Base-by-base conservation (phyloP, 2,888 invertebrate species). In the Cataglyphis livida region DNA sequence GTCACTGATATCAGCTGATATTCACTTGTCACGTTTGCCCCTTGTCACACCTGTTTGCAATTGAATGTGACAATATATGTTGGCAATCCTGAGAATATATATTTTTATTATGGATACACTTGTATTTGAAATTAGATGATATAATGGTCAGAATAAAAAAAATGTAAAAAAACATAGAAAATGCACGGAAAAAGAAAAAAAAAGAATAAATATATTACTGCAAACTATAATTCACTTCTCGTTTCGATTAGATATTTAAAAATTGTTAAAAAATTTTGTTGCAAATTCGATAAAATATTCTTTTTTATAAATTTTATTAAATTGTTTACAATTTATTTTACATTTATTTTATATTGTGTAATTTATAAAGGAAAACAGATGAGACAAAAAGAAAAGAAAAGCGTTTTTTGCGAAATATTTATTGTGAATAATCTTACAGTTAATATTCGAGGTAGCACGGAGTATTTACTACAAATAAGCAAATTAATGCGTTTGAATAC, bases 391-490 rank as follows among this genome's bases (percentile, higher is more conserved):
- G 1, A 21, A 48, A 48, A 21, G 5, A 15, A 0, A 28, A 28
- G 28, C 28, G 2, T 28, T 10, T 66, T 62, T 21, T 74, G 2
- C 54, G 32, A 54, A 65, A 76, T 41, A 76, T 76, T 76, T 76
- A 76, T 66, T 76, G 10, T 10, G 21, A 21, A 62, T 21, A 0
- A 41, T 21, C 15, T 66, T 76, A 76, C 25, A 62, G 5, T 51
- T 28, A 62, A 32, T 28, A 51, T 64, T 75, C n/a, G 75, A 75
- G 75, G 75, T 75, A 75, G 75, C 51, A 75, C 7, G 38, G 7
- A 51, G 12, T 66, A 76, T 66, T 57, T 41, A 15, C 5, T 15
- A 18, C 5, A 0, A 28, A 15, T 18, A 9, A 66, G 57, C 66
- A 76, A 66, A n/a, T 64, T 44, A 21, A 21, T 21, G 32, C n/a